Conservation (phyloP, 2,888 invertebrate species). For the Yponomeuta sedellus region DNA sequence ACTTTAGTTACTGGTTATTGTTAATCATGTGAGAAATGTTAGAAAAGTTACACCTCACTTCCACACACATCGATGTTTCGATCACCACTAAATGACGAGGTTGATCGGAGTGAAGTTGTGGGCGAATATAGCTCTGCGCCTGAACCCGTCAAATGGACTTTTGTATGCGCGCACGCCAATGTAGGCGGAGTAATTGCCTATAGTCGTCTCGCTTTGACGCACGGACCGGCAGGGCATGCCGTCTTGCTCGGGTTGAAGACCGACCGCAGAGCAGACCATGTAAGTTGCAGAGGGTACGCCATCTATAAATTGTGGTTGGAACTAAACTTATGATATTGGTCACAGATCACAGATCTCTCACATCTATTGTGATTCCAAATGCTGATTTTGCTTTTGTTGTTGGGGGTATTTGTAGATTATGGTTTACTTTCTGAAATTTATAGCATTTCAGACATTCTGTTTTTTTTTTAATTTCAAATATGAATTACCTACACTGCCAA, state of each 20-base stretch:
- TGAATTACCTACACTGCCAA: too few relatives aligned
- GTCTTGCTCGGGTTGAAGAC: conserved; percentile 39
- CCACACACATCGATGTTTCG: conserved; percentile 73
- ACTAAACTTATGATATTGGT: background rate
- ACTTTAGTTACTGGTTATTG: conserved; percentile 72
- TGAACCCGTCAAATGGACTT: conserved; percentile 65
- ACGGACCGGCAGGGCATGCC: conserved; percentile 13
- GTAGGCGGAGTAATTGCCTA: conserved; percentile 69
- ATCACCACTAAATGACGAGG: conserved; percentile 73
- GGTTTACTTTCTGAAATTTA: too few relatives aligned
- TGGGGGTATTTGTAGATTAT: too few relatives aligned
- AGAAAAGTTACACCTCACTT: conserved; percentile 74
- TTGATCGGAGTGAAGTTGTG: conserved; percentile 74
- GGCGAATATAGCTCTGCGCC: conserved; percentile 71
- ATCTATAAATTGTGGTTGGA: conserved; percentile 40
- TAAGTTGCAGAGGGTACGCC: conserved; percentile 40
- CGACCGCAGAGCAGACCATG: conserved; percentile 25
- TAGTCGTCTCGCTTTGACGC: conserved; percentile 51
- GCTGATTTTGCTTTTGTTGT: too few relatives aligned
- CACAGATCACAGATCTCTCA: background rate
- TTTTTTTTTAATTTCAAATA: too few relatives aligned
- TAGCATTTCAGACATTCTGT: too few relatives aligned
- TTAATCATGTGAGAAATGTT: conserved; percentile 72
- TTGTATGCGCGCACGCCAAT: conserved; percentile 71
- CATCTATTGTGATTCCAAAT: background rate